Conservation (phyloP, 1,140 invertebrate genomes). For the Zaprionus ornatus region DNA sequence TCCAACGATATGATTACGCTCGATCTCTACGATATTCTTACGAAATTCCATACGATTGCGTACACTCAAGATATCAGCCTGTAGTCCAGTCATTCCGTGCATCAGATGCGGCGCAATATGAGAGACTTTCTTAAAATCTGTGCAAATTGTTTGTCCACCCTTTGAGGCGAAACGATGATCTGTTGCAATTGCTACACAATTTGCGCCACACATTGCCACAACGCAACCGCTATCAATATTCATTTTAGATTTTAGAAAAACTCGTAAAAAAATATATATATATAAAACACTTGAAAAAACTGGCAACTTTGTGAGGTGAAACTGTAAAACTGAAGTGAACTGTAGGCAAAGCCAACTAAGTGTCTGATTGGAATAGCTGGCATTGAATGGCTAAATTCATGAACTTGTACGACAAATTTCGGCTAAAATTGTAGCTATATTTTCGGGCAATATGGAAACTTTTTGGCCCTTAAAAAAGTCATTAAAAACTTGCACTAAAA, state of each 20-base stretch:
- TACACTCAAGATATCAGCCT: neutral
- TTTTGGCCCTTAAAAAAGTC: constrained; percentile 29
- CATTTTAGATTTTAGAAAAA: neutral
- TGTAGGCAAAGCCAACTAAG: neutral
- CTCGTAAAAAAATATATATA: neutral
- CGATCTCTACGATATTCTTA: neutral
- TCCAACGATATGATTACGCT: neutral
- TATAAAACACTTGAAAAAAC: neutral
- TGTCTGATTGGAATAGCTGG: constrained; percentile 89
- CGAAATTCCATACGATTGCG: neutral
- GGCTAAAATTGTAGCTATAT: constrained; percentile 4
- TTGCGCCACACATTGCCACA: neutral
- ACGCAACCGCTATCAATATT: neutral
- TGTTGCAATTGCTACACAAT: constrained; percentile 1
- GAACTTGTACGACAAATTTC: constrained; percentile 21
- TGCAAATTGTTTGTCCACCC: neutral
- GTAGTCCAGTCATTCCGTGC: neutral
- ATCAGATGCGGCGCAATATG: neutral
- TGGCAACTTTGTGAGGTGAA: neutral
- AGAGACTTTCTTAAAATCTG: neutral
- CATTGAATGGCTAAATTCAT: constrained; percentile 84
- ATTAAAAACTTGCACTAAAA: constrained; percentile 41
- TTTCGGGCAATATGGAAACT: constrained; percentile 25
- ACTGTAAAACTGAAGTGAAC: neutral
- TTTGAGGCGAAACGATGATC: neutral